Evolutionary conservation across 2,113 vertebrate species (phyloP).

Genomic region (Paramisgurnus dabryanus): DNA sequence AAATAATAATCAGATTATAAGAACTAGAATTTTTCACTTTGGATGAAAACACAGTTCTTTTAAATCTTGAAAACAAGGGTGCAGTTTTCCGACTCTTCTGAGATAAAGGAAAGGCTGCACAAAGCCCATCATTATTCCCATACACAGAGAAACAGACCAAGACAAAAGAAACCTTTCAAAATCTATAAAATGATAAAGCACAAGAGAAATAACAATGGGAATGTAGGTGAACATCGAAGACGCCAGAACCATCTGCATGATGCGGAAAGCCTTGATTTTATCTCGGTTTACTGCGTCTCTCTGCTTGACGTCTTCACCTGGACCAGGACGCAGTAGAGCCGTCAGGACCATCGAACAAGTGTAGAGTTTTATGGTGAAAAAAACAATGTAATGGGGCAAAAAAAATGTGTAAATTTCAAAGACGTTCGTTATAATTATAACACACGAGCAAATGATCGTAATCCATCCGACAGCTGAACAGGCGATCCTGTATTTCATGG

Average conservation of each 20-base stretch:
- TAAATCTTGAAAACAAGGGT: not conserved
- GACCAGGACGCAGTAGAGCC: conserved; percentile 28
- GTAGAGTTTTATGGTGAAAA: conserved; percentile 6
- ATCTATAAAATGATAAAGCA: conserved; percentile 16
- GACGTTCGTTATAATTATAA: not conserved
- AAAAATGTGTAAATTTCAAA: not conserved
- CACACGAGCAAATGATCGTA: not conserved
- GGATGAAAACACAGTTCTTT: too few species aligned
- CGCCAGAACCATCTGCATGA: conserved; percentile 26
- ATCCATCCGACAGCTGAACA: conserved; percentile 17
- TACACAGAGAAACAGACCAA: not conserved
- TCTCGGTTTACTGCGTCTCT: not conserved
- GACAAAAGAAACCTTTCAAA: not conserved
- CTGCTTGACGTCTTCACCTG: not conserved
- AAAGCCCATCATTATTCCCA: not conserved
- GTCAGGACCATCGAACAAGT: conserved; percentile 39
- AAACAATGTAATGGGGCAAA: conserved; percentile 1
- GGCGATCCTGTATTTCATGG: conserved; percentile 12
- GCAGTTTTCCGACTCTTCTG: conserved; percentile 24
- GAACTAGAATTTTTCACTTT: too few species aligned
- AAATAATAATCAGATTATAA: too few species aligned
- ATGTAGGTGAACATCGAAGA: conserved; percentile 12
- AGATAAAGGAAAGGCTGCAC: conserved; percentile 39
- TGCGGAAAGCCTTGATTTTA: conserved; percentile 43
- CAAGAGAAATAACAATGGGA: not conserved